Base-by-base conservation (phyloP, 2,888 invertebrate species). In the Mesoligia furuncula region DNA sequence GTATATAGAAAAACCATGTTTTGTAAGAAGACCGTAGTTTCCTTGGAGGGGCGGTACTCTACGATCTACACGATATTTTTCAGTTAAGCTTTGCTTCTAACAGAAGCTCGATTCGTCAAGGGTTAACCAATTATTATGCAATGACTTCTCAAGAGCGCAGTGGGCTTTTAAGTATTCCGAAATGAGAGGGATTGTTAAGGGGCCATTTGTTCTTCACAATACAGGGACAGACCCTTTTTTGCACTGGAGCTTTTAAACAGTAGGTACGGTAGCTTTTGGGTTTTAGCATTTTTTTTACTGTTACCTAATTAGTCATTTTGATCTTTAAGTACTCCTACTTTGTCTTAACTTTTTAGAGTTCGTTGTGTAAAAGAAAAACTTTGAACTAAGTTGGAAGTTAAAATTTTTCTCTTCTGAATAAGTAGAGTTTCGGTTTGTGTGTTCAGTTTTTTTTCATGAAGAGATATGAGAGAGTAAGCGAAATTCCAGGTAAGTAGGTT, bases 161-260 rank as follows among this genome's bases (percentile, higher is more conserved):
- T 82, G 27, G 51, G 54, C 75, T 48, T 76, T 80, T 66, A 77
- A 83, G 78, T 77, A 74, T 81, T 66, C 82, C 75, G 66, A 81
- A 79, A 75, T 61, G 51, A 59, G 59, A 51, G 42, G 59, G 66
- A 36, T 74, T 73, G 57, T 59, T 57, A 73, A 51, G 75, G 81
- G 59, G 7, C 42, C 82, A 61, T 82, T 79, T 75, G 45, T 79
- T 79, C 36, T 75, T 42, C 17, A 24, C 36, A 66, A 75, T 75
- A 61, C 36, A 66, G 75, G 75, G 24, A 36, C 61, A 11, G 27
- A 66, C 42, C 51, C 54, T 45, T 78, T 81, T 81, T 75, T 68
- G 31, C 42, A 48, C 64, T 51, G 15, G 13, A 69, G 36, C 42
- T 59, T 77, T 77, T 48, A 51, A 36, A 15, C 59, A 51, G 42